These are phyloP conservation scores for Eulemur macaco DNA, from an alignment of 2,113 vertebrate species.

Conservation along the genomic window DNA sequence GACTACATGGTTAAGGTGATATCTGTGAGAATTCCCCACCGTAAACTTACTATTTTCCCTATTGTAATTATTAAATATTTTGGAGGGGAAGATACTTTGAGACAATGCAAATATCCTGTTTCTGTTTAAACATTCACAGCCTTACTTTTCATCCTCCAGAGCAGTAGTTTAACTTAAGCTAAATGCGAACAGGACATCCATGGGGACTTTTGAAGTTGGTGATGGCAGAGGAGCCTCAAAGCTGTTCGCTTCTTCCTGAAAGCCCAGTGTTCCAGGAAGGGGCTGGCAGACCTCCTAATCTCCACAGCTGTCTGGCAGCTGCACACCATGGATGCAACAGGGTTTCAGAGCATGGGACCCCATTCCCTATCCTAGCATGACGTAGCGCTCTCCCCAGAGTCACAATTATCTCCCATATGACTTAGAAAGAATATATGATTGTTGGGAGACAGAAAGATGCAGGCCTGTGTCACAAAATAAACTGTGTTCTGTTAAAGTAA, in stretches of 20 bases:
- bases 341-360: background rate
- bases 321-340: background rate
- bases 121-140: constrained; percentile 20
- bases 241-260: background rate
- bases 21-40: background rate
- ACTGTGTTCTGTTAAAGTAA: background rate
- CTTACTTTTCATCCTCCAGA: constrained; percentile 52
- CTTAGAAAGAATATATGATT: background rate
- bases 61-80: background rate
- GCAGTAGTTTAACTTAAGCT: constrained; percentile 53
- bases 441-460: background rate
- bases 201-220: background rate
- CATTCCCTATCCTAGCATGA: background rate
- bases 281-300: background rate
- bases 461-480: background rate
- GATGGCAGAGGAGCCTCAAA: fast-evolving
- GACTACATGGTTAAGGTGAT: background rate
- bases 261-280: background rate
- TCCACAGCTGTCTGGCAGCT: background rate
- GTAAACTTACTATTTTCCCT: background rate
- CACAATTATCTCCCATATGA: background rate
- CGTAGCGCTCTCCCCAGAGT: background rate
- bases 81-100: background rate
- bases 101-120: background rate
- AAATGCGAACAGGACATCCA: background rate